Evolutionary conservation across 2,113 vertebrate species (phyloP), one percentile per base, ranked within the genome.

Genomic region (Pavo muticus): DNA sequence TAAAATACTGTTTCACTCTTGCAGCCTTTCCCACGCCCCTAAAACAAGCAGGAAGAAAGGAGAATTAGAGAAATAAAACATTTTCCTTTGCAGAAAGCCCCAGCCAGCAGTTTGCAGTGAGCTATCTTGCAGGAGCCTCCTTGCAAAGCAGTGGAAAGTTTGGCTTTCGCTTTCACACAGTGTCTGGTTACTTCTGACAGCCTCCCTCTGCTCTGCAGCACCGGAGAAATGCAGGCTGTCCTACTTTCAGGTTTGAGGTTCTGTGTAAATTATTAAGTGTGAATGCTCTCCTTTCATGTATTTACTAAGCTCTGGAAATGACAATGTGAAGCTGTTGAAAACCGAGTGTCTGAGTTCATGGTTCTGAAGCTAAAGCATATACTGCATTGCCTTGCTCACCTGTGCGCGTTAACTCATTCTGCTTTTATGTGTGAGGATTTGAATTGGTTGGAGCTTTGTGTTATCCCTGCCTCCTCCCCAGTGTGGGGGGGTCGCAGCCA

Each of bases 221-320:
- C 71, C 17, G 29, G 50, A 50, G 48, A 74, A 47, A 39, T 16
- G 59, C 60, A 76, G 68, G 56, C 91, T 95, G 93, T 29, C 90
- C 90, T 95, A 88, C 90, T 95, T 95, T 48, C 73, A 37, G 19
- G 80, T 83, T 60, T 83, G 83, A 91, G 84, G 75, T 75, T 65
- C 57, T 2, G 6, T 48, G 19, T 94, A 52, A 94, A 95, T 94
- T 93, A 95, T 81, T 89, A 61, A 94, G 39, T 65, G 79, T 21
- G 42, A 57, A 1, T 8, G 30, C 57, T 84, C 68, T 74, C 68
- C 64, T 85, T 79, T 77, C 70, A 44, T 63, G 12, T 73, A 11
- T 63, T 73, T 67, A 32, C 1, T 1, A 42, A 44, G 64, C 70
- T 72, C 64, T 73, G 40, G 68, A 59, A 73, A n/a, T 0, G 14